These are phyloP conservation scores for Cydia strobilella DNA, from an alignment of 1,140 invertebrate species.

Conservation along the genomic window DNA sequence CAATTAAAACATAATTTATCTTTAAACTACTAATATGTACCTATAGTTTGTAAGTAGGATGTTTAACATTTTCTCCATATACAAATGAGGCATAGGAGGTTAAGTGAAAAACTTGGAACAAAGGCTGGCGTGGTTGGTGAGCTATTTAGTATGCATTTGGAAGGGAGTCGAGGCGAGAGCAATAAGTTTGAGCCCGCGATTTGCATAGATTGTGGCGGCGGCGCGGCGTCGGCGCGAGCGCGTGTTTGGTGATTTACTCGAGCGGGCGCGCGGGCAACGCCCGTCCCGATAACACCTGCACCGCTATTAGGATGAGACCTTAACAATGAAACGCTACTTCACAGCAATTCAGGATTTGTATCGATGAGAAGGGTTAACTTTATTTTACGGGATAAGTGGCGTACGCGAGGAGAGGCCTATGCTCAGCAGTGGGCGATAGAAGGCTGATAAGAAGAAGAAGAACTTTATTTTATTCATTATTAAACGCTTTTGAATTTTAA, in stretches of 20 bases:
- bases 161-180: conserved; percentile 76
- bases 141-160: conserved; percentile 78
- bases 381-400: too few species aligned
- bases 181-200: conserved; percentile 75
- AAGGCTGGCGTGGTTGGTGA: conserved; percentile 59
- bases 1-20: not conserved
- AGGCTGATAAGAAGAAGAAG: too few species aligned
- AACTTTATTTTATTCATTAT: conserved; percentile 18
- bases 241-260: conserved; percentile 65
- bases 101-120: conserved; percentile 70
- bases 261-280: conserved; percentile 41
- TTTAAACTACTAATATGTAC: not conserved
- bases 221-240: conserved; percentile 47
- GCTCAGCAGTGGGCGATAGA: too few species aligned
- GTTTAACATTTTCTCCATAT: conserved; percentile 50
- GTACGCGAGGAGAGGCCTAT: too few species aligned
- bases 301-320: conserved; percentile 41
- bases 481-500: not conserved
- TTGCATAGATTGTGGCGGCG: conserved; percentile 73
- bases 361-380: not conserved
- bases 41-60: conserved; percentile 4
- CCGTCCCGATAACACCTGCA: conserved; percentile 44
- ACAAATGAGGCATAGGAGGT: conserved; percentile 48
- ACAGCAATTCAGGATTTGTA: not conserved
- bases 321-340: conserved; percentile 18